Evolutionary conservation across 2,797 vertebrate genomes (phyloP), one percentile per base, ranked within the genome.

Genomic region (Parotocinclus haroldoi): DNA sequence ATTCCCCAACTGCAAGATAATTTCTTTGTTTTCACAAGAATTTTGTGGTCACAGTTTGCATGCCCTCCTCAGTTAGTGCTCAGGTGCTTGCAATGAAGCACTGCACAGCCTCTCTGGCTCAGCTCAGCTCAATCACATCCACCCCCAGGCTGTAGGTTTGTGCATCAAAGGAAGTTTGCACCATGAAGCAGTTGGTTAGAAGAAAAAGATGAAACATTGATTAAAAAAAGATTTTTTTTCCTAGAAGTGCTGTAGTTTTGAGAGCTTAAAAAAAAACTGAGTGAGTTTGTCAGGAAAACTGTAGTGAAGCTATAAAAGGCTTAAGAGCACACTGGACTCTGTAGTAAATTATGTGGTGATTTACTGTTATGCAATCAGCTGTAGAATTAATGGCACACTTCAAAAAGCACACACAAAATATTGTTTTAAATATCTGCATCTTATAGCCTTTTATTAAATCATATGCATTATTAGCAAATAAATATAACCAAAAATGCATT

Each of bases 141-240:
- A 61, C 77, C 84, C 83, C 59, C 72, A 58, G 83, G 83, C 84
- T 77, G 63, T 74, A 57, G 61, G 37, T 58, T 67, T 69, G 73
- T 68, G 76, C 83, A 85, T 88, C 82, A 87, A 88, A 86, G 78
- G 73, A 59, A 45, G 54, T 75, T 71, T 58, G 53, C 79, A 78
- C 81, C 66, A 78, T 49, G 62, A 58, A 59, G 63, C 66, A 56
- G 45, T 51, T 76, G 64, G 73, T 71, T 58, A 37, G 44, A 45
- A 71, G 59, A 78, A 71, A 73, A 67, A 74, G 51, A 83, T 78
- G 72, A 79, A 84, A 77, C 73, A 83, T 64, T 81, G 84, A 84
- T 84, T 84, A 79, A 71, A 48, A 63, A 63, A 72, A 80, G 50
- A 16, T 37, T 51, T 58, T 57, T 57, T 55, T 51, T 27, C 27